phyloP scores from a whole-genome alignment of 2,888 invertebrate species.

The Gastracanthus pulcherrimus region DNA sequence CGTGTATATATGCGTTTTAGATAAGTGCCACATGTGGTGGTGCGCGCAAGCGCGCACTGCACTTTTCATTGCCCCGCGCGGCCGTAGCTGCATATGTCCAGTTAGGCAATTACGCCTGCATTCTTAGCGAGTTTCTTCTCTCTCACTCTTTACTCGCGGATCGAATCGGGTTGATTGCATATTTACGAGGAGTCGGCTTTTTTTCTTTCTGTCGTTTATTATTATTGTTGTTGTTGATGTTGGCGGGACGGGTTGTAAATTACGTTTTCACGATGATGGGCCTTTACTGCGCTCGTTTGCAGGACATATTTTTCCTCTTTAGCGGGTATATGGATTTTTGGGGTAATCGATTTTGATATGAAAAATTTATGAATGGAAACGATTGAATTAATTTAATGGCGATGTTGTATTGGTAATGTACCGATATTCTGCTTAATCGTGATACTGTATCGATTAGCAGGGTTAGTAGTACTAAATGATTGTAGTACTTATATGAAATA shows the following conservation, averaged over 20 bases:
- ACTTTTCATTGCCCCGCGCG: slow-evolving; percentile 12
- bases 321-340: neutral
- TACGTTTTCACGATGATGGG: neutral
- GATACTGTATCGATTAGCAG: too few relatives aligned
- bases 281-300: too few relatives aligned
- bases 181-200: slow-evolving; percentile 21
- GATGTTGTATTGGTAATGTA: too few relatives aligned
- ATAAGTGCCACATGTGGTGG: slow-evolving; percentile 27
- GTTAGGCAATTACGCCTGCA: slow-evolving; percentile 50
- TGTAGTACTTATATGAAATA: too few relatives aligned
- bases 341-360: neutral
- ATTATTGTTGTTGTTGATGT: slow-evolving; percentile 10
- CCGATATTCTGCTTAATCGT: too few relatives aligned
- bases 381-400: too few relatives aligned
- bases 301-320: neutral
- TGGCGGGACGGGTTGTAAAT: neutral
- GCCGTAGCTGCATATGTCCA: slow-evolving; percentile 19
- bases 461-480: too few relatives aligned
- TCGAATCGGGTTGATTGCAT: slow-evolving; percentile 40
- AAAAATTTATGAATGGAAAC: too few relatives aligned
- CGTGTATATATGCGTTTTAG: slow-evolving; percentile 1
- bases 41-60: neutral
- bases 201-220: neutral
- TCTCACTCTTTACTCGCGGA: neutral
- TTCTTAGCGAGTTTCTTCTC: neutral